phyloP scores from a whole-genome alignment of 2,888 invertebrate genomes.

The Thyatira batis region DNA sequence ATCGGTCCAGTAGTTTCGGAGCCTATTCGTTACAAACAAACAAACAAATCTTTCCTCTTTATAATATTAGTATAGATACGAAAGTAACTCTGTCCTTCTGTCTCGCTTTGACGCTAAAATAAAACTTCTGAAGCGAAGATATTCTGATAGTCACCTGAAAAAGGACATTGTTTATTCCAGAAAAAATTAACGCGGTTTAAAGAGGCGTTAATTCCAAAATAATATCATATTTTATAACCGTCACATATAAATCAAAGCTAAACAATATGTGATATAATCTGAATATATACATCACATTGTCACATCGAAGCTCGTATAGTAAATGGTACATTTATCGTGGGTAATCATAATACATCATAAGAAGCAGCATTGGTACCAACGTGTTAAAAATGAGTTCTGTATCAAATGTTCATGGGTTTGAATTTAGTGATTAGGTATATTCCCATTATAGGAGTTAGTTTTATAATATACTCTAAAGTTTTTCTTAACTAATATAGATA shows the following conservation, averaged over 20 bases:
- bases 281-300: constrained; percentile 69
- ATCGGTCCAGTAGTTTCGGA: too few species aligned
- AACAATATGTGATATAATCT: constrained; percentile 42
- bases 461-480: neutral
- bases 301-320: constrained; percentile 37
- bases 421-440: constrained; percentile 48
- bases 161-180: too few species aligned
- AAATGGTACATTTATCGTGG: constrained; percentile 44
- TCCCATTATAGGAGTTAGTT: constrained; percentile 33
- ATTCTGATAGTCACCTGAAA: too few species aligned
- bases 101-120: too few species aligned
- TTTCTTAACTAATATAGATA: too few species aligned
- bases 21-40: too few species aligned
- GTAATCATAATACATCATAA: constrained; percentile 68
- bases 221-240: constrained; percentile 10
- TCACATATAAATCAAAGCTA: constrained; percentile 44
- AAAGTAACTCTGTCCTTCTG: too few species aligned
- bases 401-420: neutral
- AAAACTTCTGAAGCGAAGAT: too few species aligned
- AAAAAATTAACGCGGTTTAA: too few species aligned
- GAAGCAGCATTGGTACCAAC: constrained; percentile 30
- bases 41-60: too few species aligned
- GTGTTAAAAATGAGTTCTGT: constrained; percentile 31
- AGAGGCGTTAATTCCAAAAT: constrained; percentile 11
- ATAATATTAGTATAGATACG: too few species aligned